Evolutionary conservation across 2,888 invertebrate genomes (phyloP), one percentile per base, ranked within the genome.

Genomic region (Amblyjoppa proteus): DNA sequence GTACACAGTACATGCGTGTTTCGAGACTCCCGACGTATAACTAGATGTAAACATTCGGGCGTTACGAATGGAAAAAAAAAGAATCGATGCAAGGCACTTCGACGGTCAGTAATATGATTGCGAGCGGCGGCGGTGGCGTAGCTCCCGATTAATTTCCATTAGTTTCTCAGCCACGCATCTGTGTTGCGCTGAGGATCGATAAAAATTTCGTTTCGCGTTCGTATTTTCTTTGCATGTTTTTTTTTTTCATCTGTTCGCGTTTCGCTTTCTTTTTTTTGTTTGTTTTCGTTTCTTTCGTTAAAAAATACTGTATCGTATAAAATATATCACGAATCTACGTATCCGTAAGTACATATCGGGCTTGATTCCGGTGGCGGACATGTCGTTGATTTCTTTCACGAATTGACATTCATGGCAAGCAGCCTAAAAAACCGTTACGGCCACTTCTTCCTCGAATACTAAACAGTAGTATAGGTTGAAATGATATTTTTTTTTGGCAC

Each of bases 401-500:
- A 75, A 84, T 86, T 77, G 71, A 84, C 79, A 86, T 87, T 82
- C 78, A 84, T 58, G 79, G 69, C 71, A 71, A 74, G 75, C 78
- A 69, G 61, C 81, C 58, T 66, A 69, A 78, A 77, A 78, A 80
- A 86, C 84, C 87, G 87, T 85, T 85, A 80, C 71, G 38, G 45
- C 79, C 58, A 64, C 58, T 31, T 66, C 53, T 73, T 74, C 64
- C 61, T 75, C 77, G 78, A 83, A 86, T 87, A 83, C 84, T 75
- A 81, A 84, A 78, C 74, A 66, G 66, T 51, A 76, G 64, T 78
- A 69, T 49, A 83, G 58, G 53, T 81, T 71, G 20, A 76, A 64
- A 76, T 28, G 20, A 53, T 53, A 70, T 84, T 71, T 79, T 31
- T 83, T 87, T 91, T 92, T 92, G 92, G 92, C 92, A 92, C 92